Percentiles rank a stretch among this genome's conserved stretches.
Evolutionary conservation across 2,113 vertebrate species (phyloP).

Genomic region (Thamnophis sirtalis): DNA sequence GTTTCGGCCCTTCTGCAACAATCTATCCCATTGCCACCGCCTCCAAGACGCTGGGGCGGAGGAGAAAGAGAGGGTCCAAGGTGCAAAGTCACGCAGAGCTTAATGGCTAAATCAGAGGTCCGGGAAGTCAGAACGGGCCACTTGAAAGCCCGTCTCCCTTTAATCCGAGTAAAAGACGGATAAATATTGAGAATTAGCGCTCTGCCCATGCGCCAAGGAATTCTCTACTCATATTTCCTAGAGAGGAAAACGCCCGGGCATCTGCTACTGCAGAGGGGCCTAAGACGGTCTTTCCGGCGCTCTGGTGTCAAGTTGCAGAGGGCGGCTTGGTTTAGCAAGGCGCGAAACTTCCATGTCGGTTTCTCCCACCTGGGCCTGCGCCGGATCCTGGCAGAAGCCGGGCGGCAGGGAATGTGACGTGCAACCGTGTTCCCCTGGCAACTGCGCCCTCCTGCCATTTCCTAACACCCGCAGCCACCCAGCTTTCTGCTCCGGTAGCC

Average conservation of each 20-base stretch:
- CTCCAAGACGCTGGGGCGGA: neutral
- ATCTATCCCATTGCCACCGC: neutral
- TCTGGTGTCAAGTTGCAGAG: neutral
- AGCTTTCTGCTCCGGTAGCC: neutral
- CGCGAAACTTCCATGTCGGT: neutral
- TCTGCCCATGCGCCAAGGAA: neutral
- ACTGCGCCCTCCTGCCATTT: neutral
- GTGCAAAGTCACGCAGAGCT: neutral
- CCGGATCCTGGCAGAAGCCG: neutral
- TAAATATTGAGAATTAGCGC: neutral
- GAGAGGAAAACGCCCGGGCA: neutral
- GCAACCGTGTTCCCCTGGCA: neutral
- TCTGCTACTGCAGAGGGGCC: no score
- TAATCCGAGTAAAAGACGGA: neutral
- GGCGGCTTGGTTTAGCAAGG: neutral
- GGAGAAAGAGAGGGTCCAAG: neutral
- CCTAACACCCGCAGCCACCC: neutral
- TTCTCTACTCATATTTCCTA: neutral
- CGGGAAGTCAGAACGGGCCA: neutral
- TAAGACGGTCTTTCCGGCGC: neutral
- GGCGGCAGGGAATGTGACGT: neutral
- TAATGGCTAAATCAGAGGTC: neutral
- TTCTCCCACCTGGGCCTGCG: neutral
- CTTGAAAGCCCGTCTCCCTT: neutral
- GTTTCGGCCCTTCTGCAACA: neutral